Evolutionary conservation across 1,140 invertebrate species (phyloP).

Genomic region (Heliothis virescens): DNA sequence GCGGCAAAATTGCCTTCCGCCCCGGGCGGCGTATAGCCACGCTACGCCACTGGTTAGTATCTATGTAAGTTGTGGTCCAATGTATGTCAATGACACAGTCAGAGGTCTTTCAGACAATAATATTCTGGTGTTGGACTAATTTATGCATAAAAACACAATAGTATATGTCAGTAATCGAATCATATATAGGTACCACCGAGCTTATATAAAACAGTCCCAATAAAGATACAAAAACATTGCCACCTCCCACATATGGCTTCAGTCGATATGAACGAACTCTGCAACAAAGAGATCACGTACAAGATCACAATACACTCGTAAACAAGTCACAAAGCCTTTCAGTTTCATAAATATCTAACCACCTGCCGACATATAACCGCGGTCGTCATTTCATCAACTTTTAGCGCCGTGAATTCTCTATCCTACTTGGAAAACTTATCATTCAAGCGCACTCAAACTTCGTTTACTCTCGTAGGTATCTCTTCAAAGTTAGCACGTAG

Average conservation of each 20-base stretch:
- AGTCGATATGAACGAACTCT: neutral
- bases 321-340: slow-evolving; percentile 15
- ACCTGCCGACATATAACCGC: slow-evolving; percentile 21
- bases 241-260: neutral
- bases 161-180: no score
- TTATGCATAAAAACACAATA: no score
- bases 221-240: no score
- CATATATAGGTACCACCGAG: no score
- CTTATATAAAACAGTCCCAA: no score
- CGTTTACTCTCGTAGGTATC: slow-evolving; percentile 75
- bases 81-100: no score
- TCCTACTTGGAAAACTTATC: slow-evolving; percentile 73
- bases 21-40: no score
- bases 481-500: slow-evolving; percentile 77
- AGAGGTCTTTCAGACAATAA: no score
- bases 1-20: no score
- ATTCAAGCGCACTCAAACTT: slow-evolving; percentile 75
- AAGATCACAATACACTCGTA: neutral
- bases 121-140: no score
- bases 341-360: slow-evolving; percentile 17
- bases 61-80: no score
- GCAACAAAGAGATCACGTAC: neutral
- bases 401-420: slow-evolving; percentile 63
- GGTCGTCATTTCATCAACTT: slow-evolving; percentile 66
- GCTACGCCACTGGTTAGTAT: no score